phyloP scores from a whole-genome alignment of 2,113 vertebrate species.

The Gavia stellata region DNA sequence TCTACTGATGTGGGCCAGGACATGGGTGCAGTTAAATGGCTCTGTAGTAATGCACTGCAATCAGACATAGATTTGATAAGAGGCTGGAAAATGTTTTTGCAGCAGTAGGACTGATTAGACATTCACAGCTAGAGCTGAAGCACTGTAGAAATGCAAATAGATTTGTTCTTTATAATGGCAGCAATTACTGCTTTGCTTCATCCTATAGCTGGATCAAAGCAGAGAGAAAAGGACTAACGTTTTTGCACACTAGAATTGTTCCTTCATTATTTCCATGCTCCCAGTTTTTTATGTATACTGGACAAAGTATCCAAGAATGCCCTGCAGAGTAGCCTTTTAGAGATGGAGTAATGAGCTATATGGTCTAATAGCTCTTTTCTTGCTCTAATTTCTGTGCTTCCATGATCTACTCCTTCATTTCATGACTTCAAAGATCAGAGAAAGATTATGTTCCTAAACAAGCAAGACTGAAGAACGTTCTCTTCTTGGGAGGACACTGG shows the following conservation, averaged over 20 bases:
- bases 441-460: background rate
- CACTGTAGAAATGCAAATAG: slow-evolving; percentile 53
- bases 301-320: slow-evolving; percentile 10
- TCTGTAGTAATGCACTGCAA: background rate
- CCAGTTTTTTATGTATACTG: background rate
- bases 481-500: background rate
- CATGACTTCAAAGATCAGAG: background rate
- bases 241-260: background rate
- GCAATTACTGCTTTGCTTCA: slow-evolving; percentile 50
- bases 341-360: background rate
- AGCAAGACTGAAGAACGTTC: background rate
- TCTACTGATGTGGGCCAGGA: background rate
- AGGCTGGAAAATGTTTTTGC: slow-evolving; percentile 34
- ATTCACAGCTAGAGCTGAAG: slow-evolving; percentile 33
- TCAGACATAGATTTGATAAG: slow-evolving; percentile 11
- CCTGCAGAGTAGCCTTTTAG: background rate
- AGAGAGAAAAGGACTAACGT: background rate
- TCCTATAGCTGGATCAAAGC: slow-evolving; percentile 42
- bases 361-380: background rate
- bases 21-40: background rate
- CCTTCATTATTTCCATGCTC: background rate
- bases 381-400: background rate
- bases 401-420: background rate
- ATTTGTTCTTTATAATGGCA: slow-evolving; percentile 43
- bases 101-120: slow-evolving; percentile 51